These are phyloP conservation scores for Phengaris arion DNA, from an alignment of 2,888 invertebrate genomes.

Conservation along the genomic window DNA sequence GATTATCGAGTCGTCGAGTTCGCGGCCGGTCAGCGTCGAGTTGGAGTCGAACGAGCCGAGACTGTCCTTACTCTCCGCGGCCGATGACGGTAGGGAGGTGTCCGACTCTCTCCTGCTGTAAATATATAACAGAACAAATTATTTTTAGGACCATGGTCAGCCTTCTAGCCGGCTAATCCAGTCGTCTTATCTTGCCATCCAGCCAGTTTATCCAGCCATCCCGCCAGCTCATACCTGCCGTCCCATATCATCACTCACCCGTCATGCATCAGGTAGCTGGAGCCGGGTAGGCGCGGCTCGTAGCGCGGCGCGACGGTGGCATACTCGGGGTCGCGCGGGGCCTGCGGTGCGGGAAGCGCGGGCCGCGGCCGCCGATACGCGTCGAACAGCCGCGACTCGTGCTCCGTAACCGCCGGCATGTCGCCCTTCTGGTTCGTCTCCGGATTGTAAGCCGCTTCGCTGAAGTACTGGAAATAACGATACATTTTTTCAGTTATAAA, in stretches of 20 bases:
- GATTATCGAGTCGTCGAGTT: slow-evolving; percentile 84
- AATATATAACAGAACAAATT: slow-evolving; percentile 31
- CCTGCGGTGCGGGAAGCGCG: slow-evolving; percentile 63
- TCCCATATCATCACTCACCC: slow-evolving; percentile 49
- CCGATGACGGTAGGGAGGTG: slow-evolving; percentile 81
- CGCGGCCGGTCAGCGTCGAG: slow-evolving; percentile 83
- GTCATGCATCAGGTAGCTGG: slow-evolving; percentile 67
- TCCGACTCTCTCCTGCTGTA: slow-evolving; percentile 80
- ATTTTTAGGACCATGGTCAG: neutral
- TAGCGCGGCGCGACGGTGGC: slow-evolving; percentile 71
- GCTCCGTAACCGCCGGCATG: slow-evolving; percentile 72
- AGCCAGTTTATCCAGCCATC: neutral
- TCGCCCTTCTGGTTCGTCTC: slow-evolving; percentile 87
- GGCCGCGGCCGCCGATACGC: slow-evolving; percentile 67
- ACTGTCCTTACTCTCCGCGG: slow-evolving; percentile 84
- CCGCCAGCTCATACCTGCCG: neutral
- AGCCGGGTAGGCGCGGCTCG: slow-evolving; percentile 51
- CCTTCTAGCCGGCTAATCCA: too few relatives aligned
- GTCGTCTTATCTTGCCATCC: too few relatives aligned
- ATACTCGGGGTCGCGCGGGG: slow-evolving; percentile 67
- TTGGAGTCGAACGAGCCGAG: slow-evolving; percentile 84
- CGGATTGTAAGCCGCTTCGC: slow-evolving; percentile 94
- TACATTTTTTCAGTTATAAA: neutral
- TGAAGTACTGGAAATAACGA: slow-evolving; percentile 84
- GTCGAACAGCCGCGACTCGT: slow-evolving; percentile 75